These are phyloP conservation scores for Rhabdophis nuchalis DNA, from an alignment of 2,797 vertebrate species.

Conservation along the genomic window DNA sequence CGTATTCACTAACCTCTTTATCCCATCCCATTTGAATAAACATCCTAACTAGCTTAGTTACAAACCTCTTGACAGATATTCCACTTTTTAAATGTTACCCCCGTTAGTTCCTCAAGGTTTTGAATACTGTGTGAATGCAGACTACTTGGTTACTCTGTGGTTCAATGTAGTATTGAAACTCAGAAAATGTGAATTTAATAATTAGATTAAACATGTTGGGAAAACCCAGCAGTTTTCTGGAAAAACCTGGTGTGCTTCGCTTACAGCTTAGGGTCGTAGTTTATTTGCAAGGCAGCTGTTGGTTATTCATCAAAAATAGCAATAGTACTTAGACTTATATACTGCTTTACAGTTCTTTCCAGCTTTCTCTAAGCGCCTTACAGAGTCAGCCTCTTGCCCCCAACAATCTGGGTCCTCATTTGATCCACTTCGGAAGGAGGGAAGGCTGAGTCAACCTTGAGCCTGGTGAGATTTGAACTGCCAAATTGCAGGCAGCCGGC, in stretches of 20 bases:
- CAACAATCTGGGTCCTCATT: too few species aligned
- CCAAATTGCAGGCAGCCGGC: too few species aligned
- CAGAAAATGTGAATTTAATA: background rate
- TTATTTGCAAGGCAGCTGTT: background rate
- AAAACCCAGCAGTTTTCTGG: background rate
- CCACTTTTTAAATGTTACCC: background rate
- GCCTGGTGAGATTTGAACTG: too few species aligned
- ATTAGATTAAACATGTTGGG: background rate
- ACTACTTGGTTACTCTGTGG: background rate
- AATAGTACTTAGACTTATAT: too few species aligned
- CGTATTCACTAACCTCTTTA: background rate
- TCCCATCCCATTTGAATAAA: background rate
- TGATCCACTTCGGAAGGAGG: too few species aligned
- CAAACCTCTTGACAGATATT: background rate
- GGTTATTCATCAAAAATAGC: background rate
- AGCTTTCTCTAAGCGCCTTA: too few species aligned
- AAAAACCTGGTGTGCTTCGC: background rate
- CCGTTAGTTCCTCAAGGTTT: background rate
- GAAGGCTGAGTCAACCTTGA: too few species aligned
- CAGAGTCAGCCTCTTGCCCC: too few species aligned
- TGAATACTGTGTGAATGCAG: background rate
- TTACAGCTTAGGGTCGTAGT: background rate
- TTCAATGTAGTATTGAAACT: background rate
- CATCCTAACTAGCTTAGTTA: background rate
- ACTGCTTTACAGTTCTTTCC: too few species aligned